Base-by-base conservation (phyloP, 2,113 vertebrate genomes). In the Podiceps cristatus region DNA sequence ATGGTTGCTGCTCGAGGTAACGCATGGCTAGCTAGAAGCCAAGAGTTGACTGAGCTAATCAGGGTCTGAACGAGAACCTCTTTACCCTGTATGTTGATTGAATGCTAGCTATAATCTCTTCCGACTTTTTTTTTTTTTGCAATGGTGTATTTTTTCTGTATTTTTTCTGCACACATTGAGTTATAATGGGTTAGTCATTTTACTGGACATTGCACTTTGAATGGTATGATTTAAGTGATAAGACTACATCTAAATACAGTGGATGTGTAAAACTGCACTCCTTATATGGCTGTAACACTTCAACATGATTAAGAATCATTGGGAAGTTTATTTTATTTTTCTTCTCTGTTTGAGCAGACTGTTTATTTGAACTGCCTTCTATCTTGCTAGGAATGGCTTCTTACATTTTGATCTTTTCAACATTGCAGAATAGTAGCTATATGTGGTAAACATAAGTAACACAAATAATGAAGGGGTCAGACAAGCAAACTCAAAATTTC, bases 331-430 rank as follows among this genome's bases (percentile, higher is more conserved):
- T 86, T 88, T 90, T 81, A 52, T 89, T 92, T 96, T 64, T 23
- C 74, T 81, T 88, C 45, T 84, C 18, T 25, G 33, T 74, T 44
- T 37, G 15, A 93, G 93, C 89, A 40, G 85, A 67, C 27, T 90
- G 85, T 95, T 96, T 96, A 53, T 97, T 97, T 96, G 69, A 92
- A 64, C 77, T 78, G 23, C 64, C 81, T 85, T 91, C 44, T 88
- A 79, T 94, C 88, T 13, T 96, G 90, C 94, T 71, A 42, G 42
- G 96, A 82, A 94, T 68, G 50, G 42, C n/a, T 62, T n/a, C 42
- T 83, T 83, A 44, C 5, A 42, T 24, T 84, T 62, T 47, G 22
- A 58, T 80, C 35, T 73, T 90, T 80, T 74, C 68, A 77, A 5
- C 52, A 28, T 47, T 81, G 72, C 37, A 42, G 75, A 52, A 56